Evolutionary conservation across 2,113 vertebrate genomes (phyloP).

Genomic region (Macroglossus sobrinus): DNA sequence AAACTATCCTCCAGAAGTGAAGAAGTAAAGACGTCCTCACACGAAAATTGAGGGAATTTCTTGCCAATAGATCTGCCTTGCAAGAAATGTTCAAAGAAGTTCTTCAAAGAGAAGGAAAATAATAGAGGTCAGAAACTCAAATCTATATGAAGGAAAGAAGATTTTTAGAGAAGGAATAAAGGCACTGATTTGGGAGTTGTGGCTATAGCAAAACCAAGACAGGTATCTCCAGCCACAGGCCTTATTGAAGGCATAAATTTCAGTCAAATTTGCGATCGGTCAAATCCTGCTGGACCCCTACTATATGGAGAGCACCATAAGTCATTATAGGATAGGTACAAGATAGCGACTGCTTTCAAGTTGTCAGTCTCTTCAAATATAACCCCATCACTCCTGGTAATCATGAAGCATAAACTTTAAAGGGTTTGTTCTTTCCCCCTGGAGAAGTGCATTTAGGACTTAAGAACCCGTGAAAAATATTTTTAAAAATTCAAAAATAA

Average conservation of each 20-base stretch:
- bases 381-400: neutral
- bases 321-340: too few relatives aligned
- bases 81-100: neutral
- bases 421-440: neutral
- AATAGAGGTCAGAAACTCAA: neutral
- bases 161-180: neutral
- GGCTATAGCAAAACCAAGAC: neutral
- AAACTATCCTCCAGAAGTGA: neutral
- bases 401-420: neutral
- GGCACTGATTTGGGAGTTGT: neutral
- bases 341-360: too few relatives aligned
- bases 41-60: neutral
- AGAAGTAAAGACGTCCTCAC: neutral
- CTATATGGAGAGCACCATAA: rapidly evolving
- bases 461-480: neutral
- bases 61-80: neutral
- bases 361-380: neutral
- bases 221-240: neutral
- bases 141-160: neutral
- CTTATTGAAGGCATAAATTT: rapidly evolving
- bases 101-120: neutral
- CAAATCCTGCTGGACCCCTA: neutral
- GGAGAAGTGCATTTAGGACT: neutral
- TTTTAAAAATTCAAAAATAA: neutral
- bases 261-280: neutral